phyloP scores from a whole-genome alignment of 2,797 vertebrate species.

The Oreonectes daqikongensis region DNA sequence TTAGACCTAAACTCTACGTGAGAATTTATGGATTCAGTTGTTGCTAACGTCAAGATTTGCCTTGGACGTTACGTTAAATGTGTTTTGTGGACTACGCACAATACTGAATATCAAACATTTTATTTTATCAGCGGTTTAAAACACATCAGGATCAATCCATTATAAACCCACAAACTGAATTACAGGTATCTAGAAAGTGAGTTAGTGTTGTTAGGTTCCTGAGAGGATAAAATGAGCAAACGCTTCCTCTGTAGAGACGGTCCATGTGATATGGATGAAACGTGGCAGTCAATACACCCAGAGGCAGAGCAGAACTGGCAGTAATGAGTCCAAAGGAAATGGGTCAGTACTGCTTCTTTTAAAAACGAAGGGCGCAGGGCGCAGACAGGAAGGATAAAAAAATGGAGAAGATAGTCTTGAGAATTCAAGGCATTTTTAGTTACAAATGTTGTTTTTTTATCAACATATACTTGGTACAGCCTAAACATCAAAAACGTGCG shows the following conservation, averaged over 20 bases:
- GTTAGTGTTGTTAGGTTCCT: neutral
- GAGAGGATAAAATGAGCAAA: neutral
- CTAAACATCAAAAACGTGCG: neutral
- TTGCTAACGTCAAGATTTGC: too few species aligned
- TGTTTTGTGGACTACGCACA: too few species aligned
- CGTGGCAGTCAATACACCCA: conserved; percentile 24
- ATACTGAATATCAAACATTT: neutral
- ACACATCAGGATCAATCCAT: neutral
- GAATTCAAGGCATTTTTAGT: neutral
- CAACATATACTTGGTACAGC: too few species aligned
- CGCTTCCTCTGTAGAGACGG: neutral
- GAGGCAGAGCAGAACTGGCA: conserved; percentile 6
- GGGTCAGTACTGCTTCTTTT: conserved; percentile 9
- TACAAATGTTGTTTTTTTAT: neutral
- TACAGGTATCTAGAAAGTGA: neutral
- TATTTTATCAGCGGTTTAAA: neutral
- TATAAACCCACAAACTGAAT: neutral
- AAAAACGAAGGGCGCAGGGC: neutral
- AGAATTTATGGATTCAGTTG: too few species aligned
- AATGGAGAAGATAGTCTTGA: neutral
- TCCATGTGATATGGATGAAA: conserved; percentile 38
- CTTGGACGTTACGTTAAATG: too few species aligned
- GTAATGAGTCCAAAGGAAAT: conserved; percentile 18
- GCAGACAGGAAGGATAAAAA: neutral
- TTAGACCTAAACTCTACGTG: too few species aligned